phyloP scores from a whole-genome alignment of 1,140 invertebrate genomes.

The Hylyphantes graminicola region DNA sequence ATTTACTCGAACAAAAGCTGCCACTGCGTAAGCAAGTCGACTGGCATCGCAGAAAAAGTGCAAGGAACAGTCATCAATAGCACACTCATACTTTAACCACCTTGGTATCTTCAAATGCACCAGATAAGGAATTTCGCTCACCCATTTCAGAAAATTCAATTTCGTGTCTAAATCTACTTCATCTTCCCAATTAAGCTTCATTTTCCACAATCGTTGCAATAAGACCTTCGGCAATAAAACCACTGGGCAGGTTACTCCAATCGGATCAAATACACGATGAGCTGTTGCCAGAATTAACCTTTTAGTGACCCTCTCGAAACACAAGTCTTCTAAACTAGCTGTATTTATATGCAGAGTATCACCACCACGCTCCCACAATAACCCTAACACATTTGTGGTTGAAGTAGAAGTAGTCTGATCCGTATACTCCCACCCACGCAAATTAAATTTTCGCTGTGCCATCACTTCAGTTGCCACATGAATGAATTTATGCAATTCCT shows the following conservation, averaged over 20 bases:
- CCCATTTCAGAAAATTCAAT: slow-evolving; percentile 1
- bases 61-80: background rate
- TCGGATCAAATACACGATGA: slow-evolving; percentile 13
- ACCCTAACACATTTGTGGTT: slow-evolving; percentile 38
- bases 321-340: background rate
- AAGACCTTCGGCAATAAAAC: background rate
- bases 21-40: slow-evolving; percentile 20
- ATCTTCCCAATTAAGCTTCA: background rate
- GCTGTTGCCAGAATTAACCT: background rate
- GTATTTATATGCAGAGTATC: slow-evolving; percentile 30
- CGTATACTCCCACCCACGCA: slow-evolving; percentile 25
- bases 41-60: slow-evolving; percentile 28
- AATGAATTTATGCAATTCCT: slow-evolving; percentile 14
- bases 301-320: background rate
- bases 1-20: background rate
- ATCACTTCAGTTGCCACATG: slow-evolving; percentile 4
- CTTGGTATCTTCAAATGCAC: background rate
- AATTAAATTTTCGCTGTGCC: slow-evolving; percentile 29
- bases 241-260: background rate
- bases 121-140: background rate
- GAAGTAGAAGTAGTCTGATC: background rate
- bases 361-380: slow-evolving; percentile 7
- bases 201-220: background rate
- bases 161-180: background rate
- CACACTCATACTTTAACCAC: background rate